Evolutionary conservation across 2,113 vertebrate species (phyloP), one percentile per base, ranked within the genome.

Genomic region (Rhineura floridana): DNA sequence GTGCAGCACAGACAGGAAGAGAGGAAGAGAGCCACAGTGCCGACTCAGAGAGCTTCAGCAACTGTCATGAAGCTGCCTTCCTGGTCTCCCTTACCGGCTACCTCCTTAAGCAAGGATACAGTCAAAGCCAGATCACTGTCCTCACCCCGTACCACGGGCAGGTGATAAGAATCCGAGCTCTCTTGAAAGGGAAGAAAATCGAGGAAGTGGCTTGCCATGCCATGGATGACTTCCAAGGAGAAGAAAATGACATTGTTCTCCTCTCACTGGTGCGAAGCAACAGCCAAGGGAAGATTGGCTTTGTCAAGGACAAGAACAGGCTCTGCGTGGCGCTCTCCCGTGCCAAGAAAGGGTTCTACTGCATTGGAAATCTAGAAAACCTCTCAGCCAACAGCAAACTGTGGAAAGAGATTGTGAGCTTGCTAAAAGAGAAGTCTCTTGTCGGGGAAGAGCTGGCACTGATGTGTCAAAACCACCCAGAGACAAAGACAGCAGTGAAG

Each of bases 241-340:
- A 93, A 79, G 94, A 95, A 80, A 95, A 92, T 55, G 93, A 95
- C 70, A 94, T 95, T 33, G 86, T 95, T 42, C 90, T 95, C 21
- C 88, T 95, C 30, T 94, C 91, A 2, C 88, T 95, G 50, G 94
- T 94, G 6, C 90, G 93, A 33, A 94, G 94, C 78, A 95, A 94
- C 85, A 12, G 42, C 39, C 46, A 90, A 46, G 91, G 93, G 33
- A 69, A n/a, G 62, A 88, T 88, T 7, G 92, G 92, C n/a, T 92
- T 94, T 39, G 84, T 94, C 80, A 85, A 90, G 86, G 94, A 91
- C 30, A 82, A 88, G 55, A 95, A 94, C 83, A 75, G 91, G 33
- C 80, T 94, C 52, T 95, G 92, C n/a, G 91, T 93, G 48, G 91
- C 93, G 19, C 73, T 94, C 13, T 95, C 94, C 6, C 69, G 93